Percentiles rank a stretch among this genome's conserved stretches.
phyloP scores from a whole-genome alignment of 2,113 vertebrate species.

The Sminthopsis crassicaudata region DNA sequence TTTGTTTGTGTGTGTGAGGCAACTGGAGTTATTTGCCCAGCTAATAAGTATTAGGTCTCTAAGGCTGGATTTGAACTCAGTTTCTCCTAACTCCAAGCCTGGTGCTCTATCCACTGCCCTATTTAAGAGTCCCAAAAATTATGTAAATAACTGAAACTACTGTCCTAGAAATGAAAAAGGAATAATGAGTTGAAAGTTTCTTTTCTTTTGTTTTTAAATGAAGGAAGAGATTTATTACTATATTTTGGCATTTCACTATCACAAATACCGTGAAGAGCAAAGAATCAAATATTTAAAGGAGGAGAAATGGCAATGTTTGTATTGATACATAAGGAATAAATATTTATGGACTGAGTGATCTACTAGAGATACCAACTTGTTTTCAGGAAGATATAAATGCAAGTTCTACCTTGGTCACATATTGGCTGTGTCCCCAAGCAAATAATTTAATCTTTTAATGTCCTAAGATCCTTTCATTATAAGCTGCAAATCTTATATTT shows the following conservation, averaged over 20 bases:
- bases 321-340: neutral
- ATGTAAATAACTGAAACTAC: neutral
- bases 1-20: too few species aligned
- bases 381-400: neutral
- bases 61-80: too few species aligned
- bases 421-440: neutral
- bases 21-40: too few species aligned
- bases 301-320: neutral
- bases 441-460: neutral
- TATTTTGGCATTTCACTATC: neutral
- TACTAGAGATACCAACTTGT: neutral
- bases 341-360: neutral
- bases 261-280: neutral
- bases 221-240: neutral
- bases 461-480: neutral
- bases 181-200: neutral
- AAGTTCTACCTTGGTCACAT: neutral
- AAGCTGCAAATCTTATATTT: neutral
- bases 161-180: neutral
- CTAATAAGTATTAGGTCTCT: too few species aligned
- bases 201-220: too few species aligned
- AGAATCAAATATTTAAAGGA: neutral
- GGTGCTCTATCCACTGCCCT: too few species aligned
- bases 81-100: too few species aligned
- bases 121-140: neutral